Evolutionary conservation across 2,888 invertebrate genomes (phyloP), one percentile per base, ranked within the genome.

Genomic region (Hirtodrosophila histrioides): DNA sequence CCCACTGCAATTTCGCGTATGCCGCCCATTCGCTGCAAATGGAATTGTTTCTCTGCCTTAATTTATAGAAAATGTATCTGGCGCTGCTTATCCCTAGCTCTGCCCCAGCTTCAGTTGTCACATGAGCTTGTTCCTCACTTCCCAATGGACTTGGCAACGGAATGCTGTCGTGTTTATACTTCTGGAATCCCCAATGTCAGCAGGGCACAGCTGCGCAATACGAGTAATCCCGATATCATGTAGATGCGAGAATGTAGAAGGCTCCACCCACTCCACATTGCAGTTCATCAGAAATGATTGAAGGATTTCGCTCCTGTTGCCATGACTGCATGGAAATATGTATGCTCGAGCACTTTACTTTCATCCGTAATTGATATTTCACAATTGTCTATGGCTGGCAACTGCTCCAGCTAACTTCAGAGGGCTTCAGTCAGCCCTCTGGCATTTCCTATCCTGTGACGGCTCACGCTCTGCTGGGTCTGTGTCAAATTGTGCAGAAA

Each of bases 21-120:
- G 62, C 37, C 43, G n/a, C 27, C 24, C 45, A 24, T 10, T 10
- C 44, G 65, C 54, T 58, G 79, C 72, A 80, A 83, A 86, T 83
- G 73, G 73, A 83, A 83, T 78, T 69, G 86, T 87, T 87, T 72
- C 80, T 70, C 73, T 55, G 56, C 64, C 67, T 72, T 75, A 78
- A 87, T 82, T 87, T 86, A 85, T 87, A 78, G 88, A 75, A 78
- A 85, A 82, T 78, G 75, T 85, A 72, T 78, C 78, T 66, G 65
- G 23, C 58, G 17, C 46, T 60, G 71, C 50, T 70, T 58, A 58
- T 75, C 55, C 72, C 43, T 51, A 48, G 55, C 55, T 53, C 51
- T 27, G 24, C 23, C 10, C 55, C 40, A 51, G 56, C 54, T 54
- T 61, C 72, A 62, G 77, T 55, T 77, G 78, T 77, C 74, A 77